A percentile compares a stretch with the other conserved stretches of the same genome.
phyloP scores from a whole-genome alignment of 2,888 invertebrate genomes.

The Agrochola litura region DNA sequence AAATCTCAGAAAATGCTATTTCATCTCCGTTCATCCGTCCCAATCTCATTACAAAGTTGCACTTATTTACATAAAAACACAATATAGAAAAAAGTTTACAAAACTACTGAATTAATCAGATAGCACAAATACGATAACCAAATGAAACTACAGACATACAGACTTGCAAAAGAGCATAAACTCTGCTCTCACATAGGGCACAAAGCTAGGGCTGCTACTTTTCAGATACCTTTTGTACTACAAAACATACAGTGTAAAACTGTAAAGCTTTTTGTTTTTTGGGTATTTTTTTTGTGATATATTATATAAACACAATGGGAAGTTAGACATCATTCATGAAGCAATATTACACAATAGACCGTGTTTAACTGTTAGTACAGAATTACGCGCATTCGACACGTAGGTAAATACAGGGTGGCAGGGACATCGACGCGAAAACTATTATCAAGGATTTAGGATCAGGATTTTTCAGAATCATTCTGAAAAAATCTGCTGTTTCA shows the following conservation, averaged over 20 bases:
- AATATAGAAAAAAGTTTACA: constrained; percentile 49
- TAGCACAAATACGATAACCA: constrained; percentile 63
- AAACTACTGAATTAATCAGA: constrained; percentile 66
- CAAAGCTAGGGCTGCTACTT: constrained; percentile 33
- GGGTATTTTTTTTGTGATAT: not conserved
- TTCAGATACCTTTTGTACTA: not conserved
- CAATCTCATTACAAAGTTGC: constrained; percentile 40
- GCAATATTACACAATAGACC: not conserved
- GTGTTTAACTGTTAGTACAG: not conserved
- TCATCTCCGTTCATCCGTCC: constrained; percentile 15
- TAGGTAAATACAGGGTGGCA: too few relatives aligned
- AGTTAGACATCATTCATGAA: not conserved
- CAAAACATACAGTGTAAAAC: too few relatives aligned
- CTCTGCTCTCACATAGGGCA: constrained; percentile 51
- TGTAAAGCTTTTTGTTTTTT: too few relatives aligned
- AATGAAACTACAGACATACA: constrained; percentile 64
- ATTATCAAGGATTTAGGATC: too few relatives aligned
- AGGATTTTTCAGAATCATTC: too few relatives aligned
- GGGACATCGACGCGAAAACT: too few relatives aligned
- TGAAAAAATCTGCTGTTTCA: too few relatives aligned
- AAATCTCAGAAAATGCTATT: not conserved
- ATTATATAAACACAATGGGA: not conserved
- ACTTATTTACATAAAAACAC: constrained; percentile 45
- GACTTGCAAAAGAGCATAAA: constrained; percentile 59
- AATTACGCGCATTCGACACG: not conserved